Evolutionary conservation across 1,140 invertebrate genomes (phyloP), one percentile per base, ranked within the genome.

Genomic region (Drosophila suzukii): DNA sequence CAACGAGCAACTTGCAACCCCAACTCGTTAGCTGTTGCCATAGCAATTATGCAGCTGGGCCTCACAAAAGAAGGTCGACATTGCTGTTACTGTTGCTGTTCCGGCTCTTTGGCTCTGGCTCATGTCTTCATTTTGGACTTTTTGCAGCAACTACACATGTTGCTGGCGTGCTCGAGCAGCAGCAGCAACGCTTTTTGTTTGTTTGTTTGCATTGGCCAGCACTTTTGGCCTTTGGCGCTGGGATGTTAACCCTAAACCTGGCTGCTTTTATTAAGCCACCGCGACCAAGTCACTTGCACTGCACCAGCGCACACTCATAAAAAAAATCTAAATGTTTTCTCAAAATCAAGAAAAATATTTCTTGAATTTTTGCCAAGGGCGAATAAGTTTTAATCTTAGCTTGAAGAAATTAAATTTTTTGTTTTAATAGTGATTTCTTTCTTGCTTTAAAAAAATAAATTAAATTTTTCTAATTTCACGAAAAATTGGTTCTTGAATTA

Each of bases 221-320:
- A 89, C 84, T 88, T 89, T 89, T 88, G 84, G 84, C 84, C 84
- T 83, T 88, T 89, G 80, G 84, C 84, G 84, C 76, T 89, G 65
- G 30, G 65, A 62, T 60, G 77, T 82, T 76, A 79, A 83, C 83
- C 83, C 79, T 81, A 76, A 78, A 57, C 63, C 82, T 81, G 72
- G 75, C 75, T 82, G 83, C 84, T 76, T 88, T 88, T 88, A 88
- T 88, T 89, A 89, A 88, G 82, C 82, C 74, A 81, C 54, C 50
- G 80, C 55, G 63, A 61, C 72, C 61, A 82, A 88, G 78, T 67
- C 67, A 86, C 82, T 85, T 80, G 77, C 81, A 17, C 46, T 27
- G 46, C 24, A 47, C 24, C 46, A 47, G 2, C 43, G 66, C 73
- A 74, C 27, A 51, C 60, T 50, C 60, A 60, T 4, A 27, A 27